Conservation (phyloP, 35 echinoderm and acorn worm genomes). For the Ophiothrix spiculata region DNA sequence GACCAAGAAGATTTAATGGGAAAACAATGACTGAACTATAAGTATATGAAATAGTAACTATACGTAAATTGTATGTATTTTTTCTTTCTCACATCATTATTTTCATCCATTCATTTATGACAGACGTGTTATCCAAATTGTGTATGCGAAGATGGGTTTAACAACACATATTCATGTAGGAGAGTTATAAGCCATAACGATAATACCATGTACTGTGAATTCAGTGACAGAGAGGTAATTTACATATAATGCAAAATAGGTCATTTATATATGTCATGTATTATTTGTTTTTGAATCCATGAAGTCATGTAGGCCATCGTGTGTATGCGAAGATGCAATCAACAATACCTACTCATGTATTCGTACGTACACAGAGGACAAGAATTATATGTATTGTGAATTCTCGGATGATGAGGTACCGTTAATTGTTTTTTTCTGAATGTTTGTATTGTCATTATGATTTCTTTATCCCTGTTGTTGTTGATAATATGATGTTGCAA, state of each 20-base stretch:
- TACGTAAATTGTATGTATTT: not conserved
- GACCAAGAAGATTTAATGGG: not conserved
- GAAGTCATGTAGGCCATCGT: constrained; percentile 83
- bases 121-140: constrained; percentile 90
- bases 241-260: not conserved
- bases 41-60: not conserved
- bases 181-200: constrained; percentile 28
- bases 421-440: too few relatives aligned
- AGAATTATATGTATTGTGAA: constrained; percentile 74
- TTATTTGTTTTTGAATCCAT: constrained; percentile 16
- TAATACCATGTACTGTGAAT: constrained; percentile 89
- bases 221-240: constrained; percentile 86
- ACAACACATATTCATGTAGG: constrained; percentile 85
- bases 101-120: too few relatives aligned
- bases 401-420: constrained; percentile 86
- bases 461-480: too few relatives aligned
- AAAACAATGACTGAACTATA: not conserved
- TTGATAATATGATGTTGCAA: too few relatives aligned
- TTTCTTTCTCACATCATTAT: not conserved
- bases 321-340: constrained; percentile 90
- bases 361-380: constrained; percentile 36
- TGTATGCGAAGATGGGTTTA: constrained; percentile 90
- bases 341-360: constrained; percentile 90
- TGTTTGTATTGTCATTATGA: too few relatives aligned
- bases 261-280: not conserved